Evolutionary conservation across 2,888 invertebrate species (phyloP).

Genomic region (Xestia ashworthii): DNA sequence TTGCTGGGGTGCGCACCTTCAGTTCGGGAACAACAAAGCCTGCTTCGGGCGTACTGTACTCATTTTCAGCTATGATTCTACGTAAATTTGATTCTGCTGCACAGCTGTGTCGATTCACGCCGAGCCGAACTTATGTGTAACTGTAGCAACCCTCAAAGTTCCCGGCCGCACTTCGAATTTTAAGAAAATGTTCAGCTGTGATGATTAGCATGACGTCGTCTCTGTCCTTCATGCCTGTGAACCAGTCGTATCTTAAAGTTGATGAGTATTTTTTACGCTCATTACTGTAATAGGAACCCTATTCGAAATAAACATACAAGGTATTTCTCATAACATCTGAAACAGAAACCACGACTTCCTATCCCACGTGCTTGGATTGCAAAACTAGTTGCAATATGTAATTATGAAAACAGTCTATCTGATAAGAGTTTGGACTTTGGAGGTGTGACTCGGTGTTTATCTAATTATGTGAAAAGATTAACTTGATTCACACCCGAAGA

Average conservation of each 20-base stretch:
- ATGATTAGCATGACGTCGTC: not conserved
- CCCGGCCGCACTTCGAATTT: not conserved
- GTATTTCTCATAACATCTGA: slow-evolving; percentile 30
- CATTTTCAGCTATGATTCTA: not conserved
- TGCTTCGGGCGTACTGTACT: not conserved
- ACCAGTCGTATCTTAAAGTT: not conserved
- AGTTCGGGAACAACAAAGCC: not conserved
- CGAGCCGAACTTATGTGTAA: not conserved
- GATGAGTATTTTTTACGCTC: not conserved
- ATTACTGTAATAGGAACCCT: slow-evolving; percentile 11
- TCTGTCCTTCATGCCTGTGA: not conserved
- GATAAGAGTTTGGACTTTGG: slow-evolving; percentile 19
- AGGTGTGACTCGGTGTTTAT: slow-evolving; percentile 17
- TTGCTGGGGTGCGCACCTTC: not conserved
- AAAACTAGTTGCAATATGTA: slow-evolving; percentile 3
- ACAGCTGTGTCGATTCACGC: not conserved
- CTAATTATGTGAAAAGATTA: not conserved
- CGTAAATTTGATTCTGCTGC: not conserved
- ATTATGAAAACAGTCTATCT: not conserved
- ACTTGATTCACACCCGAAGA: not conserved
- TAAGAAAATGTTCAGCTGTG: not conserved
- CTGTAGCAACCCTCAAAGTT: not conserved
- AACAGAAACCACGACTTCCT: slow-evolving; percentile 9
- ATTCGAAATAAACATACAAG: slow-evolving; percentile 12
- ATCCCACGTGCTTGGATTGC: slow-evolving; percentile 3